Percentiles rank a stretch among this genome's conserved stretches.
phyloP scores from a whole-genome alignment of 2,797 vertebrate species.

The Acrocephalus scirpaceus region DNA sequence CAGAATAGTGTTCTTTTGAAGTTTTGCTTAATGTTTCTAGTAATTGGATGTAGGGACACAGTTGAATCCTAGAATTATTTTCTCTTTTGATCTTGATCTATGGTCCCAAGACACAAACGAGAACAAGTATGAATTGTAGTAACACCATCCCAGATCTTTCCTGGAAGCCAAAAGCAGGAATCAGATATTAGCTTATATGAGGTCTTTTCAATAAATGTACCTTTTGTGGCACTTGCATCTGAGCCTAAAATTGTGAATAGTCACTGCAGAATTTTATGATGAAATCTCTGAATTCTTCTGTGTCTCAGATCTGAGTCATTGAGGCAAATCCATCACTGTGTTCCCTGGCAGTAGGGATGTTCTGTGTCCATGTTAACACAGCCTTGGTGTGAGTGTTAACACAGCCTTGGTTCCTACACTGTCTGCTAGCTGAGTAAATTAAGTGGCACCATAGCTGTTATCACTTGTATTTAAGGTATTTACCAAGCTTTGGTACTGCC shows the following conservation, averaged over 20 bases:
- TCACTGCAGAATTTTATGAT: background rate
- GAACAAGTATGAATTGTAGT: background rate
- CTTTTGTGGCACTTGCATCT: background rate
- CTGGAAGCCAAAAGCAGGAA: background rate
- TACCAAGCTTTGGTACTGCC: background rate
- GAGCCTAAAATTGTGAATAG: background rate
- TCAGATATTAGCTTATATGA: background rate
- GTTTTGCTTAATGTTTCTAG: background rate
- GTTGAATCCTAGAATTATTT: background rate
- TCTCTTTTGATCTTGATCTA: background rate
- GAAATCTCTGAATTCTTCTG: background rate
- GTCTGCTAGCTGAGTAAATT: background rate
- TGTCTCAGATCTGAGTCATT: background rate
- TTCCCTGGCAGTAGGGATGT: background rate
- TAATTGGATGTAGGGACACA: background rate
- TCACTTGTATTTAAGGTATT: background rate
- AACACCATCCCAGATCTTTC: background rate
- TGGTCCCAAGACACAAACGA: background rate
- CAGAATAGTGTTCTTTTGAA: background rate
- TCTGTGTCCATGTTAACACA: background rate
- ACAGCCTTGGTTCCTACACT: background rate
- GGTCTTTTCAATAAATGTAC: background rate
- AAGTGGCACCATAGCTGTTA: background rate
- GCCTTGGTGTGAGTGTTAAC: background rate
- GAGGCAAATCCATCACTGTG: background rate